Conservation (phyloP, 2,888 invertebrate genomes). For the Pasiphila rectangulata region DNA sequence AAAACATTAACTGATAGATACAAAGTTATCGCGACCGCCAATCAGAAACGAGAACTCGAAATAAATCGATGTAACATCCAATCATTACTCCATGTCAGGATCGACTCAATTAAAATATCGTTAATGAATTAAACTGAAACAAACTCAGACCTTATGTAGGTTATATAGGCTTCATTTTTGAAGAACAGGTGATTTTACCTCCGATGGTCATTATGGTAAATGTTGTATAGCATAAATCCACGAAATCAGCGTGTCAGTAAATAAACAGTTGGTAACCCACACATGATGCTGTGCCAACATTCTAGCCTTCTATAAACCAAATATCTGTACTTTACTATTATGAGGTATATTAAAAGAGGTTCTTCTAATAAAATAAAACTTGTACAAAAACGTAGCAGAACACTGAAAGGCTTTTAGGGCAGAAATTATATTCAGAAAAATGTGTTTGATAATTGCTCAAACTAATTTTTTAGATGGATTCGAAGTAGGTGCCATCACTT, state of each 20-base stretch:
- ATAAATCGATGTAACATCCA: conserved; percentile 81
- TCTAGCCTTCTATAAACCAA: no score
- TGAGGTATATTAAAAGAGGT: no score
- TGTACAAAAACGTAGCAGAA: no score
- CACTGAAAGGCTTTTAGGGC: no score
- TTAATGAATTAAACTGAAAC: conserved; percentile 61
- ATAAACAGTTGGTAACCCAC: conserved; percentile 72
- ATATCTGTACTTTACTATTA: no score
- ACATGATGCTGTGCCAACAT: conserved; percentile 38
- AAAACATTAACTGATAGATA: conserved; percentile 75
- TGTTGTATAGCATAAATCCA: conserved; percentile 76
- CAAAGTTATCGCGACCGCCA: conserved; percentile 78
- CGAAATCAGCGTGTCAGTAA: conserved; percentile 78
- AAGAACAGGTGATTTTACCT: conserved; percentile 49
- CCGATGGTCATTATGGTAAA: conserved; percentile 78
- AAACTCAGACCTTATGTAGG: conserved; percentile 57
- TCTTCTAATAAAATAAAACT: no score
- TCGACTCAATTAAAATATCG: conserved; percentile 81
- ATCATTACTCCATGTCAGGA: conserved; percentile 80
- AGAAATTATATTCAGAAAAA: no score
- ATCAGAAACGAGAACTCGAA: conserved; percentile 79
- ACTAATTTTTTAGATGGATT: no score
- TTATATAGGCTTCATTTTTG: conserved; percentile 49
- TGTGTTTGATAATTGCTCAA: no score
- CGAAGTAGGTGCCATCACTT: background rate